These are phyloP conservation scores for Glossosoma conforme DNA, from an alignment of 1,140 invertebrate genomes.

Conservation along the genomic window DNA sequence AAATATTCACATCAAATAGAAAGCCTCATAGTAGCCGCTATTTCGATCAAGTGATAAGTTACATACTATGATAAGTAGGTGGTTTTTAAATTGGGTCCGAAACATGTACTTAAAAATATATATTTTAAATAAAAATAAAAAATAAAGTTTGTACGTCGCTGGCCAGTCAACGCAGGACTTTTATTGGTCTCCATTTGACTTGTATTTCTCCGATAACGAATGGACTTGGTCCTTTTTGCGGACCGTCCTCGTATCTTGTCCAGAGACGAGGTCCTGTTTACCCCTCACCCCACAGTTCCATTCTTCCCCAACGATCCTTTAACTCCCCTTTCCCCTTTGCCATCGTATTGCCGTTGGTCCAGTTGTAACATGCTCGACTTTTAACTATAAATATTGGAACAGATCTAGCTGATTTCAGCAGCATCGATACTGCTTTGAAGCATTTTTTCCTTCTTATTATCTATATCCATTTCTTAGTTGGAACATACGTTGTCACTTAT, in stretches of 20 bases:
- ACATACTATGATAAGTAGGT: neutral
- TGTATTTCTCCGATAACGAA: conserved; percentile 20
- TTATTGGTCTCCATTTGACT: conserved; percentile 19
- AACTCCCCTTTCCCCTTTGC: neutral
- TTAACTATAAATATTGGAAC: too few relatives aligned
- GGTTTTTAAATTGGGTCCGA: neutral
- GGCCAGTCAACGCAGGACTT: conserved; percentile 12
- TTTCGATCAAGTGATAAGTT: neutral
- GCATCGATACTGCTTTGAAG: too few relatives aligned
- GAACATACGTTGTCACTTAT: too few relatives aligned
- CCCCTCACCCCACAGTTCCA: neutral
- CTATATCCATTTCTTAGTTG: too few relatives aligned
- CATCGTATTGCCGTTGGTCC: neutral
- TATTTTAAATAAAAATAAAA: neutral
- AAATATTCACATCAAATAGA: neutral
- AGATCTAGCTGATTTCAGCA: too few relatives aligned
- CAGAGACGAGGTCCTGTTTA: neutral
- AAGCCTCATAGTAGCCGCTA: neutral
- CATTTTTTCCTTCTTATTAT: too few relatives aligned
- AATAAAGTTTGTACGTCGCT: conserved; percentile 1
- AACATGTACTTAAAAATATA: neutral
- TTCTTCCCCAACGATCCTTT: neutral
- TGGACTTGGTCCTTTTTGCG: conserved; percentile 1
- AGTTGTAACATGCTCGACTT: neutral
- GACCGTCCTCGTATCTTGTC: neutral